Evolutionary conservation across 2,888 invertebrate species (phyloP).

Genomic region (Hyposoter dolosus): DNA sequence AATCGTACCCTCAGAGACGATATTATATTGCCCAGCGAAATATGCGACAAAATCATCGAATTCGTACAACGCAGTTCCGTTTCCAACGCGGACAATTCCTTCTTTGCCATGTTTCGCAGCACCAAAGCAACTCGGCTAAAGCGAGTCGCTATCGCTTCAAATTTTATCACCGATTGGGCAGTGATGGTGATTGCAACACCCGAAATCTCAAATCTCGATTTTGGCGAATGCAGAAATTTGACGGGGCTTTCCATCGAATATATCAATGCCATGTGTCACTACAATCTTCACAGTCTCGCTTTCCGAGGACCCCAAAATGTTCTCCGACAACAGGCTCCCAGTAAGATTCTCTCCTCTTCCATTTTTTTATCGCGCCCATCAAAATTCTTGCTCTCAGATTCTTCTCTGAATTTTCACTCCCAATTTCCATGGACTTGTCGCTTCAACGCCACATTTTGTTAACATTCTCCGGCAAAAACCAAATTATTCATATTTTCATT

Average conservation of each 20-base stretch:
- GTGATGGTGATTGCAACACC: slow-evolving; percentile 90
- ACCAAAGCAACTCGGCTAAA: slow-evolving; percentile 89
- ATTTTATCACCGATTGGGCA: slow-evolving; percentile 90
- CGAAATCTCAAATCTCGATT: slow-evolving; percentile 90
- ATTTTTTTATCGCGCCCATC: neutral
- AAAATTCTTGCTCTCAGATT: no score
- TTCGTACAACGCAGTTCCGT: slow-evolving; percentile 86
- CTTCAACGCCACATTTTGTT: no score
- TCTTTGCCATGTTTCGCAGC: slow-evolving; percentile 90
- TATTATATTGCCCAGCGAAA: slow-evolving; percentile 89
- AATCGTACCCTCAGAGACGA: slow-evolving; percentile 86
- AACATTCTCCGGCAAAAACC: no score
- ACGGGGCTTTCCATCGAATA: slow-evolving; percentile 88
- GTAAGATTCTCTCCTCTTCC: slow-evolving; percentile 58
- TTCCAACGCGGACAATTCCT: slow-evolving; percentile 88
- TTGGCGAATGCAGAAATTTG: slow-evolving; percentile 90
- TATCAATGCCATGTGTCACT: slow-evolving; percentile 89
- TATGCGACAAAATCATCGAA: slow-evolving; percentile 89
- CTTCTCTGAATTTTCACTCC: no score
- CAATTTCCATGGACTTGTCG: no score
- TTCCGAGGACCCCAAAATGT: slow-evolving; percentile 89
- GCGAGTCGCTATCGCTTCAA: slow-evolving; percentile 89
- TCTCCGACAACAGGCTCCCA: slow-evolving; percentile 83
- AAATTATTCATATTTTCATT: no score
- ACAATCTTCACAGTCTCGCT: slow-evolving; percentile 89